These are phyloP conservation scores for Limanda limanda DNA, from an alignment of 2,113 vertebrate species.

Conservation along the genomic window DNA sequence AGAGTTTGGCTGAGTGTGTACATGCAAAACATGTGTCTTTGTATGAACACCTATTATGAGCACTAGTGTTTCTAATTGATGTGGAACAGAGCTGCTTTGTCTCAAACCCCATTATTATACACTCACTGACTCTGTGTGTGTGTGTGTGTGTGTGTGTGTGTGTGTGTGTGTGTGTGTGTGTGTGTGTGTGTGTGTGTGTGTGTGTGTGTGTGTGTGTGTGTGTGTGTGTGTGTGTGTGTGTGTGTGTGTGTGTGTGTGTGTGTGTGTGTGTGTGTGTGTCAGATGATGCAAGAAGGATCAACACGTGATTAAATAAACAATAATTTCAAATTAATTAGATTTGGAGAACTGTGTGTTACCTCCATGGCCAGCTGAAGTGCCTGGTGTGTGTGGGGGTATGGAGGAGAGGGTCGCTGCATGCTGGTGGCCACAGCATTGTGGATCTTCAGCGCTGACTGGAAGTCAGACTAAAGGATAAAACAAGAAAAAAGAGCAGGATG, in stretches of 20 bases:
- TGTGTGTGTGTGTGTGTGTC: conserved; percentile 1
- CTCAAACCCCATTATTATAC: conserved; percentile 27
- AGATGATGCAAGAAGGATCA: background rate
- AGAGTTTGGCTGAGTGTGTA: background rate
- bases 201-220: conserved; percentile 11
- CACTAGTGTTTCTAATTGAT: conserved; percentile 53
- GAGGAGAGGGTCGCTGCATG: conserved; percentile 96
- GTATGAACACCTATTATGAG: background rate
- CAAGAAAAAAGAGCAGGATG: background rate
- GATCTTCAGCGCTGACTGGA: conserved; percentile 96
- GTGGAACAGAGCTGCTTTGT: conserved; percentile 65
- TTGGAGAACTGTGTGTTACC: conserved; percentile 42
- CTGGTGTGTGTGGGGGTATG: conserved; percentile 90
- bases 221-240: conserved; percentile 8
- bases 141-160: conserved; percentile 64
- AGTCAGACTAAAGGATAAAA: conserved; percentile 82
- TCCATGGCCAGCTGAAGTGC: conserved; percentile 88
- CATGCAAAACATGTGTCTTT: background rate
- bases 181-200: conserved; percentile 9
- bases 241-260: conserved; percentile 4
- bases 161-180: conserved; percentile 76
- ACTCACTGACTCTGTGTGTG: conserved; percentile 63
- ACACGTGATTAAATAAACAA: background rate
- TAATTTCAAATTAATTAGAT: background rate
- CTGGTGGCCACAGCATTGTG: conserved; percentile 93